Evolutionary conservation across 2,888 invertebrate species (phyloP), one percentile per base, ranked within the genome.

Genomic region (Beris morrisii): DNA sequence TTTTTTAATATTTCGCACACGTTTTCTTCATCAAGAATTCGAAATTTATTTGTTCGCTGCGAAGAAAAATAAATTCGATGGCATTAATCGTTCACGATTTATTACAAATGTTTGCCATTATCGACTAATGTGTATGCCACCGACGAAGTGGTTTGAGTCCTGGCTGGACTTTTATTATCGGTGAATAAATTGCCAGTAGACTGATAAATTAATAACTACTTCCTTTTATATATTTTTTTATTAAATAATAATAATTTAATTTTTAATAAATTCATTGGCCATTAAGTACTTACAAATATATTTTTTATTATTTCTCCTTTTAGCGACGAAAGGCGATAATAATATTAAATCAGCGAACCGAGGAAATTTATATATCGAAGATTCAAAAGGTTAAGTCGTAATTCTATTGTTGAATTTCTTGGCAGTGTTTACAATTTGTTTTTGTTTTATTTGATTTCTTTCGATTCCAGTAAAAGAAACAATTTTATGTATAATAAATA

Each of bases 361-460:
- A 66, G 79, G 79, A 66, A 79, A 79, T 71, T 78, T 79, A 57
- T 79, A 79, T 72, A 79, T 79, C 69, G 79, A 79, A 72, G 79
- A 79, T 73, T 75, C 74, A 56, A 79, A 77, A 73, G 76, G 77
- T 69, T 78, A 73, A 76, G 15, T 22, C 43, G 46, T 15, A 31
- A 22, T 22, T 13, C 3, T 52, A 22, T 52, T 52, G 22, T 52
- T 22, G 22, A 52, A 9, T 52, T 22, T 4, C 5, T 52, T 31
- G 9, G 6, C 31, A 31, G 12, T 31, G 12, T 38, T 38, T 38
- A 38, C 38, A 6, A 28, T 54, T 54, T 54, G 22, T 31, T 54
- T 12, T 53, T 12, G 9, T 31, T 31, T 22, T 1, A 28, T 52
- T 31, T 54, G n/a, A 22, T 12, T 28, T 53, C 53, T 15, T 12